phyloP scores from a whole-genome alignment of 2,888 invertebrate species.

The Nemotelus nigrinus region DNA sequence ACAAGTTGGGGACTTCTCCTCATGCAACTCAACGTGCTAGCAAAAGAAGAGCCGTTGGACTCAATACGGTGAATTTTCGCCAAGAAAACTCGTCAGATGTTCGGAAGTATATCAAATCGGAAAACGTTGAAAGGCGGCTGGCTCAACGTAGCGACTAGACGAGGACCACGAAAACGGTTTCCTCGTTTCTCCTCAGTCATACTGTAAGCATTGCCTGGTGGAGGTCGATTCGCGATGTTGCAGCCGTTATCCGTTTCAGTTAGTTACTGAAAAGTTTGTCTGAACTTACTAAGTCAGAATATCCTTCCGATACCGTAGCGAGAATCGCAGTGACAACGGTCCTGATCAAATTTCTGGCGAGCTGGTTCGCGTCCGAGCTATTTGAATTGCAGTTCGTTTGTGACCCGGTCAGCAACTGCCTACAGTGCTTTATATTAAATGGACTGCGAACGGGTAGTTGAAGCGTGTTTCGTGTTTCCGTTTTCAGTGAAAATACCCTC shows the following conservation, averaged over 20 bases:
- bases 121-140: constrained; percentile 34
- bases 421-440: neutral
- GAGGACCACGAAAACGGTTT: constrained; percentile 29
- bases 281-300: constrained; percentile 9
- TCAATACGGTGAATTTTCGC: constrained; percentile 26
- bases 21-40: too few relatives aligned
- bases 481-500: too few relatives aligned
- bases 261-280: constrained; percentile 20
- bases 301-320: constrained; percentile 10
- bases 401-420: neutral
- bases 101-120: constrained; percentile 20
- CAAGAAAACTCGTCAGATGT: constrained; percentile 22
- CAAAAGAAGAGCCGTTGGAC: neutral
- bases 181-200: constrained; percentile 38
- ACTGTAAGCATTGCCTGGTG: constrained; percentile 28
- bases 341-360: neutral
- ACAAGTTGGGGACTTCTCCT: too few relatives aligned
- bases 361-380: constrained; percentile 20
- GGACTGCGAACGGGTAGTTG: too few relatives aligned
- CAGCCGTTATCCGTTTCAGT: constrained; percentile 18
- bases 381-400: neutral
- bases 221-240: constrained; percentile 41
- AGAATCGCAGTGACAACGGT: neutral
- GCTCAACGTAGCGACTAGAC: constrained; percentile 39
- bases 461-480: too few relatives aligned